Evolutionary conservation across 2,888 invertebrate genomes (phyloP), one percentile per base, ranked within the genome.

Genomic region (Latheticus oryzae): DNA sequence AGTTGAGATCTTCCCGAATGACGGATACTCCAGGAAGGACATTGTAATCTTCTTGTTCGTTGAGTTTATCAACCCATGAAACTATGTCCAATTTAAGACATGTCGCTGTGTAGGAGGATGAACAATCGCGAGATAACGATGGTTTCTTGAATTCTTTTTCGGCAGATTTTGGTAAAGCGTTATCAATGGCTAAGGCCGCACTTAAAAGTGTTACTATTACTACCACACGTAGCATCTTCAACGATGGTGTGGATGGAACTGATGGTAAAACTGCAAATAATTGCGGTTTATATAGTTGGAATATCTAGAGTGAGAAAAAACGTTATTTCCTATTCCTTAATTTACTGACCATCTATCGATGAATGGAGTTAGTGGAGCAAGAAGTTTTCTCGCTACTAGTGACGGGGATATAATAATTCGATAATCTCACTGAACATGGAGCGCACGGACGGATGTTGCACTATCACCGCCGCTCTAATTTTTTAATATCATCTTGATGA

Each of bases 31-130:
- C 92, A 0, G 91, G 89, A 4, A 90, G 71, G 5, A 93, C 82
- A 59, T 82, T 83, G 2, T 89, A 82, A 74, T 89, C 86, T 66
- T 87, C 84, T 63, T 85, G 85, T 71, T 88, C 87, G 64, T 88
- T 85, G 19, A 92, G 72, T 37, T 87, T 86, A 72, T 92, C 91
- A 61, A 93, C 82, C 70, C 91, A 86, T 2, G 88, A 88, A 1
- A 91, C 84, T 33, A 90, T 85, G 68, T 91, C 91, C 59, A 92
- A 80, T 73, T 92, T 93, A 24, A 92, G 78, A 71, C 93, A 93
- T 72, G 89, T 89, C 13, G 87, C 81, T 73, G 87, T 90, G 68
- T 87, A 85, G 0, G 80, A 78, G 13, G 80, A 81, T 24, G 80
- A 80, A 74, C 88, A 88, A 61, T 83, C 83, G 35, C 76, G 69